Evolutionary conservation across 2,797 vertebrate genomes (phyloP).

Genomic region (Acrocephalus scirpaceus): DNA sequence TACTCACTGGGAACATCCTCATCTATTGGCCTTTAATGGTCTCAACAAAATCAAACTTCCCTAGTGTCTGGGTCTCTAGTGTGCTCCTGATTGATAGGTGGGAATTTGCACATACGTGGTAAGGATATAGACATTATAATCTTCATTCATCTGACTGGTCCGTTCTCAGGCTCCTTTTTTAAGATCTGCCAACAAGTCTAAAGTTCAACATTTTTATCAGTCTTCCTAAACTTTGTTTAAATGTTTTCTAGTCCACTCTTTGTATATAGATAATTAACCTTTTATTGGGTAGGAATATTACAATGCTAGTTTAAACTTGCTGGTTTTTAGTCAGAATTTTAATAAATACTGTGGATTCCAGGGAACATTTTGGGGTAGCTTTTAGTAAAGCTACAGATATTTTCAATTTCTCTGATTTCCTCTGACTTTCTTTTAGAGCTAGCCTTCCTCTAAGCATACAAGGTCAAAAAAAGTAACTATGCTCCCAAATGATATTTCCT

Average conservation of each 20-base stretch:
- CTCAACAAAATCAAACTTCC: not conserved
- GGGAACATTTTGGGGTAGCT: not conserved
- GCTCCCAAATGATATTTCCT: not conserved
- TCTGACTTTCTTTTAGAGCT: not conserved
- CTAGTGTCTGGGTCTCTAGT: not conserved
- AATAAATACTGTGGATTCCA: not conserved
- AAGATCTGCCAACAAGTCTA: not conserved
- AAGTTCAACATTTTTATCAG: not conserved
- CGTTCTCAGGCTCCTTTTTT: not conserved
- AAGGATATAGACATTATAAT: not conserved
- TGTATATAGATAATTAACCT: not conserved
- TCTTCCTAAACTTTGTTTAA: not conserved
- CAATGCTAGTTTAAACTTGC: not conserved
- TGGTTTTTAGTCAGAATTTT: not conserved
- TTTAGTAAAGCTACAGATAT: not conserved
- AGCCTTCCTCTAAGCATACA: not conserved
- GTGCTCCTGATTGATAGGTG: not conserved
- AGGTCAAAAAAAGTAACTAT: not conserved
- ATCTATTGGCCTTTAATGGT: not conserved
- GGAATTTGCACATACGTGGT: rapidly evolving
- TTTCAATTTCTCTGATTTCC: not conserved
- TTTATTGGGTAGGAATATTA: not conserved
- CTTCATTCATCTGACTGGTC: not conserved
- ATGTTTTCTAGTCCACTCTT: not conserved
- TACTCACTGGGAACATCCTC: not conserved